A percentile compares a stretch with the other conserved stretches of the same genome.
Conservation (phyloP, 1,140 invertebrate genomes). For the Hermetia illucens region DNA sequence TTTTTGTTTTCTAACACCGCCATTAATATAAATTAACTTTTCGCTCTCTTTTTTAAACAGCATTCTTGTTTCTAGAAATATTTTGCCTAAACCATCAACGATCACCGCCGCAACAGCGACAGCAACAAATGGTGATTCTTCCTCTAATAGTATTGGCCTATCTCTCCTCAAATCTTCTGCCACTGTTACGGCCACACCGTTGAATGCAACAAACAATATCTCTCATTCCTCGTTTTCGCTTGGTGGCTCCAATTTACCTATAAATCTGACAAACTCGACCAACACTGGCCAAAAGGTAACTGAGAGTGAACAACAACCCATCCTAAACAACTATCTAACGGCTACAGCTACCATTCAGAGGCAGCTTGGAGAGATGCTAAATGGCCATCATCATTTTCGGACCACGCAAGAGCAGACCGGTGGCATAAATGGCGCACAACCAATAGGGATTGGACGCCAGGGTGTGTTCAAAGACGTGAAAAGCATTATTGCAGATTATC, state of each 20-base stretch:
- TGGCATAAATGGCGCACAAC: slow-evolving; percentile 17
- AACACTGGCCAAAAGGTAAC: slow-evolving; percentile 1
- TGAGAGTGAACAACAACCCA: too few relatives aligned
- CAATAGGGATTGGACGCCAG: slow-evolving; percentile 43
- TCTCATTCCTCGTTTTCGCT: too few relatives aligned
- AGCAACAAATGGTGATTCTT: not conserved
- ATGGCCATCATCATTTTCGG: slow-evolving; percentile 2
- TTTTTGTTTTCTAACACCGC: not conserved
- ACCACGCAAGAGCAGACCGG: too few relatives aligned
- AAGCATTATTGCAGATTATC: slow-evolving; percentile 69
- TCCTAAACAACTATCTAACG: slow-evolving; percentile 3
- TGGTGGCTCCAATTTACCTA: too few relatives aligned
- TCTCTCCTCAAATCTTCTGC: too few relatives aligned
- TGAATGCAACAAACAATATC: too few relatives aligned
- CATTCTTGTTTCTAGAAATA: slow-evolving; percentile 7
- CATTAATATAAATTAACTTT: not conserved
- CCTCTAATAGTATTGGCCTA: too few relatives aligned
- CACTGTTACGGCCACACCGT: too few relatives aligned
- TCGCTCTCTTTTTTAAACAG: not conserved
- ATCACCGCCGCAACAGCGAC: not conserved
- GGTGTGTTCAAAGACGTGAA: slow-evolving; percentile 64
- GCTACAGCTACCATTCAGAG: slow-evolving; percentile 1
- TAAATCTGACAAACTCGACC: too few relatives aligned
- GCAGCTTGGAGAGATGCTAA: slow-evolving; percentile 1
- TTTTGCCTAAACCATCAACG: slow-evolving; percentile 11